Evolutionary conservation across 1,140 invertebrate species (phyloP), one percentile per base, ranked within the genome.

Genomic region (Samia ricini): DNA sequence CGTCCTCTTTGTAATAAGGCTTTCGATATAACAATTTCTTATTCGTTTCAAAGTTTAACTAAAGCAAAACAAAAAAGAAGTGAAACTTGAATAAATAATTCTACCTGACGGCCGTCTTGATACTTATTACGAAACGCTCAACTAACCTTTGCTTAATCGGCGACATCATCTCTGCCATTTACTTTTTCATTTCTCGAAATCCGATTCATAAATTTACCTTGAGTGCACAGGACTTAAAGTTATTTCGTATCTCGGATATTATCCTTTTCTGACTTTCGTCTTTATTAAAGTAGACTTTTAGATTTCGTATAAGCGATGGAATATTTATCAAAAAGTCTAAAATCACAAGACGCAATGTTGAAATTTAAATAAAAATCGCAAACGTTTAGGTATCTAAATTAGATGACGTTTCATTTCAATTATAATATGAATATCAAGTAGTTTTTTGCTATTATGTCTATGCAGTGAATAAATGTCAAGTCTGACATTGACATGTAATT

Each of bases 91-190:
- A 42, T 42, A 42, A 8, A 15, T 42, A 42, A 26, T 12, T 7
- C n/a, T 15, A 15, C 15, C 15, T 12, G 33, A 8, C 33, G 8
- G n/a, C 33, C 33, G 33, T 42, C 33, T 42, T 55, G 52, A 24
- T 55, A 15, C 52, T 55, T 24, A 55, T 55, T 24, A 55, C 10
- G 52, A n/a, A 55, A 55, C 52, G 52, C 52, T 23, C 52, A 22
- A 12, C 21, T 55, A 55, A 24, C 10, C 52, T 21, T 55, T 23
- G 22, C 52, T 55, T 24, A 55, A 55, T 23, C 52, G 21, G 18
- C 18, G 52, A 15, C 52, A 55, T 55, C 24, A 24, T 55, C 52
- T 55, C 52, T 22, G 22, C 12, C 52, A 19, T 55, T 55, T 55
- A 18, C 52, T 23, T 21, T n/a, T 55, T 55, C 52, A n/a, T 55